Evolutionary conservation across 64 coral and sea anemone species (phyloP), one percentile per base, ranked within the genome.

Genomic region (Stichodactyla mertensii): DNA sequence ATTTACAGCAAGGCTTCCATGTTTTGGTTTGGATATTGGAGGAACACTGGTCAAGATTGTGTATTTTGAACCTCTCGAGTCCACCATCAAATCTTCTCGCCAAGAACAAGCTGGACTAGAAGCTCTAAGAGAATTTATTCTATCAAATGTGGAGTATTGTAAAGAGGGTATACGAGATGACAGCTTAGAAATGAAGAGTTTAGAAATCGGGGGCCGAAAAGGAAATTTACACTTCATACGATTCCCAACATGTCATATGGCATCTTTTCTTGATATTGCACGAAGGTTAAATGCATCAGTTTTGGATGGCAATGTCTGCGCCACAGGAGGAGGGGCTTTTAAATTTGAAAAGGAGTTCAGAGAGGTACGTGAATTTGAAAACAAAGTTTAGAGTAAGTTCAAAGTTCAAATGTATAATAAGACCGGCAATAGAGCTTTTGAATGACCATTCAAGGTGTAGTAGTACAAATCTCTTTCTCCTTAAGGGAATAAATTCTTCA

Each of bases 271-370:
- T 62, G 77, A 92, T 67, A 71, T 90, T 89, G 89, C 89, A 12
- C 83, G 85, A 79, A 89, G 92, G 52, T 61, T 94, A 54, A 89
- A 92, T 84, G 88, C 89, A 54, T 88, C 84, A 55, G 89, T 90
- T 26, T 67, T 82, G 19, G 85, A 89, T 64, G 90, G 64, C 18
- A 98, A 89, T 28, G 89, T 98, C 5, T 92, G 87, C 80, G 95
- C 92, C 1, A 98, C 95, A 7, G 95, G 95, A 10, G 95, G 95
- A 20, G 95, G 92, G 84, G 92, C 95, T 10, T 98, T 92, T 82
- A 98, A 94, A 84, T 98, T 98, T 94, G 95, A 98, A 87, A 91
- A 94, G 55, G 92, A 98, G 4, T 98, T 98, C 78, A 66, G 84
- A 86, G 82, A 94, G 92, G 95, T 92, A 94, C 70, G 69, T 27